A percentile compares a stretch with the other conserved stretches of the same genome.
Conservation (phyloP, 2,888 invertebrate species). For the Lypha dubia region DNA sequence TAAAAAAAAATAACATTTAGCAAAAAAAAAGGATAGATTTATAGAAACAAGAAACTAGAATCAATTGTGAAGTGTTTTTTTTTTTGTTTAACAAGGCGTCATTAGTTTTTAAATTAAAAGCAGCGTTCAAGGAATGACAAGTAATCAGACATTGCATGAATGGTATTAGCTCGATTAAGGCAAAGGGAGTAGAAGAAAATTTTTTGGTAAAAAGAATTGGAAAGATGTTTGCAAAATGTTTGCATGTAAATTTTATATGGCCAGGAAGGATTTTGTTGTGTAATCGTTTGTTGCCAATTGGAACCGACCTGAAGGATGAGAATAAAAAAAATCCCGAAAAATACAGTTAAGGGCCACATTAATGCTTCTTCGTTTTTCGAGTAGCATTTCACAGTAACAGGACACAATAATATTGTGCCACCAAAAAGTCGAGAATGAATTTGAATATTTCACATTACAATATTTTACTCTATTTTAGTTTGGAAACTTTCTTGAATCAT, state of each 20-base stretch:
- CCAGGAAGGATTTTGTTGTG: not conserved
- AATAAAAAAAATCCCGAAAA: too few species aligned
- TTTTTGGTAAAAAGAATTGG: not conserved
- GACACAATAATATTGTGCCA: too few species aligned
- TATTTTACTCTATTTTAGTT: too few species aligned
- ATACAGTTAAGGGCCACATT: too few species aligned
- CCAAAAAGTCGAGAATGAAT: too few species aligned
- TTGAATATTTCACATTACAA: too few species aligned
- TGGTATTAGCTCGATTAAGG: not conserved
- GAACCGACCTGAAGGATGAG: too few species aligned
- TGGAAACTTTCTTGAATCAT: not conserved
- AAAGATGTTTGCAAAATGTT: not conserved
- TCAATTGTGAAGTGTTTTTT: not conserved
- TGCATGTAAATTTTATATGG: too few species aligned
- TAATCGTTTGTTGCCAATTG: too few species aligned
- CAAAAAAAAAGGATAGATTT: not conserved
- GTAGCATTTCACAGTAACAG: too few species aligned
- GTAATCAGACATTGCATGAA: not conserved
- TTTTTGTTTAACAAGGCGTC: not conserved
- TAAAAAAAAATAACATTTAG: not conserved
- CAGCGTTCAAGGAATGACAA: not conserved
- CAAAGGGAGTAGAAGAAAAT: not conserved
- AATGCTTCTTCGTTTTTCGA: too few species aligned
- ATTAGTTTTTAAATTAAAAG: not conserved
- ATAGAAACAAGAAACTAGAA: too few species aligned